phyloP scores from a whole-genome alignment of 2,113 vertebrate species.

The Centrocercus urophasianus region DNA sequence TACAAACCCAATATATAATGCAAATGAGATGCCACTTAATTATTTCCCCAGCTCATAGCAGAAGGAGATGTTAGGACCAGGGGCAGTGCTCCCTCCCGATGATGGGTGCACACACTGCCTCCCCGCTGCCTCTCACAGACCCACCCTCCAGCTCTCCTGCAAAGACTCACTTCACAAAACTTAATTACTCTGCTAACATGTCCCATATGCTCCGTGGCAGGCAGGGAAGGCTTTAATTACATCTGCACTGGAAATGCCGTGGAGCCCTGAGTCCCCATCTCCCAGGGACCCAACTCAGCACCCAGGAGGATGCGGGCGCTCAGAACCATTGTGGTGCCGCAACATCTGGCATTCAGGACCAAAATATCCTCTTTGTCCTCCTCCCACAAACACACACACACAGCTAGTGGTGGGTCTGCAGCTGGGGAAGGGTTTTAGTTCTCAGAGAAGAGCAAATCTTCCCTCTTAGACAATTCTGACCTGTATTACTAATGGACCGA shows the following conservation, averaged over 20 bases:
- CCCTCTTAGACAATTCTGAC: background rate
- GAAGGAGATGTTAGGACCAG: slow-evolving; percentile 34
- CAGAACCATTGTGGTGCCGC: background rate
- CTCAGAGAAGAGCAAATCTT: background rate
- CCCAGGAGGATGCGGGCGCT: background rate
- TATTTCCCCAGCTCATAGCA: slow-evolving; percentile 51
- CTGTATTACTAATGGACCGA: slow-evolving; percentile 36
- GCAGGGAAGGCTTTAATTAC: slow-evolving; percentile 71
- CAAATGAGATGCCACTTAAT: slow-evolving; percentile 63
- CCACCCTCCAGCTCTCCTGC: slow-evolving; percentile 68
- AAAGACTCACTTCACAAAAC: slow-evolving; percentile 74
- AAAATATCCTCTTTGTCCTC: background rate
- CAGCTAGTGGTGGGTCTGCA: background rate
- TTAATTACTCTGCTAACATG: slow-evolving; percentile 77
- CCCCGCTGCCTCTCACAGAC: slow-evolving; percentile 57
- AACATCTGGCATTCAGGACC: background rate
- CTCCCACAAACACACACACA: background rate
- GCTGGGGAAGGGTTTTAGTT: background rate
- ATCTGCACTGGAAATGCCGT: slow-evolving; percentile 42
- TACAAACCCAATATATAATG: slow-evolving; percentile 56
- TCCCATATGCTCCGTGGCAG: slow-evolving; percentile 76
- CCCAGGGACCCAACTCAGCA: background rate
- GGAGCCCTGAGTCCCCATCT: slow-evolving; percentile 8
- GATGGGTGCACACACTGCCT: background rate
- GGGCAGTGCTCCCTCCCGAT: background rate